These are phyloP conservation scores for Eciton burchellii DNA, from an alignment of 1,140 invertebrate species.

Conservation along the genomic window DNA sequence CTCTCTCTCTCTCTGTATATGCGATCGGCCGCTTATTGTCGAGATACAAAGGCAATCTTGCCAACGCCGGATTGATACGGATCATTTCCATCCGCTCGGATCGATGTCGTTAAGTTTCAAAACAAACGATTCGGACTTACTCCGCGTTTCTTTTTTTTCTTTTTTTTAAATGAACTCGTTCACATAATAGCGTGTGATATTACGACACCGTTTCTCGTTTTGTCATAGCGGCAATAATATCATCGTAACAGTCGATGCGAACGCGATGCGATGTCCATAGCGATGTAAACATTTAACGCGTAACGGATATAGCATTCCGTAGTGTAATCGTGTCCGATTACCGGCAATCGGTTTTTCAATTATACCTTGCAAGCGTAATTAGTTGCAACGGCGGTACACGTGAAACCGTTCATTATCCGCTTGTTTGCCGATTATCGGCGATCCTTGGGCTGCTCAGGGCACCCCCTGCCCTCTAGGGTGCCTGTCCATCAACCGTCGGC, in stretches of 20 bases:
- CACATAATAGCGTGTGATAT: constrained; percentile 42
- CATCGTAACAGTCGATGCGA: constrained; percentile 33
- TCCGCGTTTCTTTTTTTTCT: no score
- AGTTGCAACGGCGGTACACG: constrained; percentile 39
- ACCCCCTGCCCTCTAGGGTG: no score
- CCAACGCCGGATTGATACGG: background rate
- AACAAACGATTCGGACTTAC: constrained; percentile 22
- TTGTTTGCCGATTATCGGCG: constrained; percentile 58
- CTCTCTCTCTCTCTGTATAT: no score
- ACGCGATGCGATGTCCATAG: background rate
- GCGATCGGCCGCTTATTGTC: background rate
- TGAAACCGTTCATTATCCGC: constrained; percentile 53
- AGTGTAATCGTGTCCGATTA: constrained; percentile 57
- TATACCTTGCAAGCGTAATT: constrained; percentile 51
- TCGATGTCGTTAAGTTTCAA: constrained; percentile 33
- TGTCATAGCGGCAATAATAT: constrained; percentile 48
- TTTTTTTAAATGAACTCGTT: constrained; percentile 27
- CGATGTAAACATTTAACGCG: constrained; percentile 58
- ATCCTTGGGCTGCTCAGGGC: constrained; percentile 35
- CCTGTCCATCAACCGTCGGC: constrained; percentile 15
- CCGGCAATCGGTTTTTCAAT: constrained; percentile 59
- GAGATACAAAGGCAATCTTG: background rate
- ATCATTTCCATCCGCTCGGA: constrained; percentile 4
- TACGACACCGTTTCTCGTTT: constrained; percentile 29
- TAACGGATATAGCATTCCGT: constrained; percentile 53